Evolutionary conservation across 1,140 invertebrate species (phyloP).

Genomic region (Sipha flava): DNA sequence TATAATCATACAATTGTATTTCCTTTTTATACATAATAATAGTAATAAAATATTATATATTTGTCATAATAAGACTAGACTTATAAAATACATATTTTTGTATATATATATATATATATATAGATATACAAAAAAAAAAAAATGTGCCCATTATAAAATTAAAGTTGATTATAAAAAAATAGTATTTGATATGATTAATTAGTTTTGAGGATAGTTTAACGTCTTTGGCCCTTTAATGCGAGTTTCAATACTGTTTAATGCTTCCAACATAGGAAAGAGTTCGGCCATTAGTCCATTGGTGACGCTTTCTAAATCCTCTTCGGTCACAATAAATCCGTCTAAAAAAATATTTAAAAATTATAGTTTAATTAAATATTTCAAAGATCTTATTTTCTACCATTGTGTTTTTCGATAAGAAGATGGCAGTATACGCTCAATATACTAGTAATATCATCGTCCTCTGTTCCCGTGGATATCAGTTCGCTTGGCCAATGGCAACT

Average conservation of each 20-base stretch:
- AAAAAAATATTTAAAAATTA: background rate
- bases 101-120: no score
- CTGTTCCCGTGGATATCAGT: constrained; percentile 48
- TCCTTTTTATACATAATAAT: background rate
- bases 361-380: background rate
- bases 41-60: background rate
- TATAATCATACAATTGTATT: background rate
- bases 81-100: background rate
- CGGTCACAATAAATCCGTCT: constrained; percentile 30
- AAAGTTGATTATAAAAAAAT: background rate
- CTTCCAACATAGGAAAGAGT: constrained; percentile 23
- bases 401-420: constrained; percentile 57
- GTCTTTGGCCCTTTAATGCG: constrained; percentile 5
- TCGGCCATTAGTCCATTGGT: constrained; percentile 25
- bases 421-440: constrained; percentile 63
- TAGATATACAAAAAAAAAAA: no score
- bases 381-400: constrained; percentile 46
- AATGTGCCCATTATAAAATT: background rate
- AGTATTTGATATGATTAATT: background rate
- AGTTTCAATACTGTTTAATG: constrained; percentile 19
- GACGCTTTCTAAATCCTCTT: constrained; percentile 22
- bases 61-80: background rate
- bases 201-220: constrained; percentile 15
- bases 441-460: constrained; percentile 55
- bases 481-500: constrained; percentile 55